phyloP scores from a whole-genome alignment of 2,888 invertebrate species.

The Craniophora ligustri region DNA sequence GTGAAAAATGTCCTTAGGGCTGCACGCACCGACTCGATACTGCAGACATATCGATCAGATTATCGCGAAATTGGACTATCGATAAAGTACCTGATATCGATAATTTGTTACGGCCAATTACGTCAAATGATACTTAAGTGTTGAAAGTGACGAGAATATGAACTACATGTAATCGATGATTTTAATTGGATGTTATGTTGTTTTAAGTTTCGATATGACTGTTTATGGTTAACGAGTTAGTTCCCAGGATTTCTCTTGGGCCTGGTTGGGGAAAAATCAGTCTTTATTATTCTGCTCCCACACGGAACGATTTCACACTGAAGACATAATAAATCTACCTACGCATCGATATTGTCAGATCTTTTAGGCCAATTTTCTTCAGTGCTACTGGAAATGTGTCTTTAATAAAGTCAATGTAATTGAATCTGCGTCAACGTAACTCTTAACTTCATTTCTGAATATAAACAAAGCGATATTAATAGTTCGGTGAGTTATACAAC shows the following conservation, averaged over 20 bases:
- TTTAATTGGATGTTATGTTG: constrained; percentile 40
- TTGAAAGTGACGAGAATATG: constrained; percentile 40
- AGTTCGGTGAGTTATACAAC: too few species aligned
- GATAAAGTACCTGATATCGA: constrained; percentile 46
- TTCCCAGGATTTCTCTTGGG: constrained; percentile 45
- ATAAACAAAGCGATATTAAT: too few species aligned
- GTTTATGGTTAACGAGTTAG: constrained; percentile 29
- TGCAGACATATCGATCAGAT: constrained; percentile 57
- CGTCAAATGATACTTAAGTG: constrained; percentile 45
- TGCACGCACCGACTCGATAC: constrained; percentile 53
- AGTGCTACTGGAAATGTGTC: constrained; percentile 3
- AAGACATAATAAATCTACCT: constrained; percentile 17
- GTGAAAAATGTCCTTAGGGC: constrained; percentile 80
- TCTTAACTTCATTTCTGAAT: constrained; percentile 35
- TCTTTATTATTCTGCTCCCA: constrained; percentile 28
- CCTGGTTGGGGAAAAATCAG: constrained; percentile 30
- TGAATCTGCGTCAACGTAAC: constrained; percentile 1
- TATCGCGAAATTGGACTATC: constrained; percentile 47
- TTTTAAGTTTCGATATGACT: constrained; percentile 32
- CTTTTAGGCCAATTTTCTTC: neutral
- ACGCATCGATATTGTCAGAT: constrained; percentile 2
- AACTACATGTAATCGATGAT: constrained; percentile 30
- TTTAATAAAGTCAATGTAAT: constrained; percentile 32
- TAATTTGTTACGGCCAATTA: constrained; percentile 46
- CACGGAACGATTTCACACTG: constrained; percentile 9